These are phyloP conservation scores for Hipposideros armiger DNA, from an alignment of 2,113 vertebrate genomes.

Conservation along the genomic window DNA sequence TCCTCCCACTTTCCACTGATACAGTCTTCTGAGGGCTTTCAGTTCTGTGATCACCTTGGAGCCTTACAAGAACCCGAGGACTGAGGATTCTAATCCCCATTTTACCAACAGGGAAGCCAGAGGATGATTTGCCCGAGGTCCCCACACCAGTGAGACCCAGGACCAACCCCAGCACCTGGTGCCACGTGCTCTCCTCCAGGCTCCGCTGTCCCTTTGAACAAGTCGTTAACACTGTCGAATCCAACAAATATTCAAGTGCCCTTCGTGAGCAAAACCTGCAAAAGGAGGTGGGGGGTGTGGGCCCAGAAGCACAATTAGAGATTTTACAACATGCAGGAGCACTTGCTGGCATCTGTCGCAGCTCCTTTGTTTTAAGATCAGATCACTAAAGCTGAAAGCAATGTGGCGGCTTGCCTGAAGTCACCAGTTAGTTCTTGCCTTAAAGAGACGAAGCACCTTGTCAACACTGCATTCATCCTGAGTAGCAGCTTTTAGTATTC, in stretches of 20 bases:
- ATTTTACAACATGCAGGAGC: background rate
- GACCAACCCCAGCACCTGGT: background rate
- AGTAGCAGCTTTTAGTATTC: slow-evolving; percentile 14
- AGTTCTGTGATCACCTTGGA: background rate
- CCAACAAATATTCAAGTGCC: slow-evolving; percentile 19
- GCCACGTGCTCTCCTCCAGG: background rate
- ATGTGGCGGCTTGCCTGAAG: background rate
- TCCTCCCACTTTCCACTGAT: slow-evolving; percentile 30
- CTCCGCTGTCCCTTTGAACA: background rate
- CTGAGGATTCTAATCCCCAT: background rate
- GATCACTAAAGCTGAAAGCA: slow-evolving; percentile 7
- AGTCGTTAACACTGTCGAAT: background rate
- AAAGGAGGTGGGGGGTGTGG: background rate
- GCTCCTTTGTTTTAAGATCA: background rate
- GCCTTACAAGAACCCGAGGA: background rate
- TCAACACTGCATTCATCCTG: slow-evolving; percentile 46
- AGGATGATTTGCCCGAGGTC: background rate
- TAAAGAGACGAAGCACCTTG: background rate
- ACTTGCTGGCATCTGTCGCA: background rate
- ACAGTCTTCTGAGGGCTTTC: background rate
- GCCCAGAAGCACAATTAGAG: background rate
- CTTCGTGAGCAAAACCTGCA: background rate
- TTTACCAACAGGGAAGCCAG: background rate
- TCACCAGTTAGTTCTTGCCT: background rate
- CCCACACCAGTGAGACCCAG: background rate